phyloP scores from a whole-genome alignment of 1,140 invertebrate species.

The Oryctes rhinoceros region DNA sequence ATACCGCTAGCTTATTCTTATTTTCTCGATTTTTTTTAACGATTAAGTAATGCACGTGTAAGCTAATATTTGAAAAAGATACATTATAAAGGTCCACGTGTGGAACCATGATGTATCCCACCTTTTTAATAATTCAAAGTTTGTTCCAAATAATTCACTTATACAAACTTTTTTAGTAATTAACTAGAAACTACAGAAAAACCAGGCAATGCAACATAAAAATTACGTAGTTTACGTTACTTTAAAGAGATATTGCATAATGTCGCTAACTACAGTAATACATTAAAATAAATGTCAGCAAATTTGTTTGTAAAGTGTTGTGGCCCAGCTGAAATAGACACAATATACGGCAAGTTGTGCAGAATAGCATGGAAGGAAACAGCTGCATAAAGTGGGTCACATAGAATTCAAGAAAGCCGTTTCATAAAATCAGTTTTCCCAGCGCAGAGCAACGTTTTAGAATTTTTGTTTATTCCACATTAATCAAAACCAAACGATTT shows the following conservation, averaged over 20 bases:
- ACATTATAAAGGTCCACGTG: no score
- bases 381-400: conserved; percentile 17
- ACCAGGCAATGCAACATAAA: neutral
- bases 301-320: conserved; percentile 30
- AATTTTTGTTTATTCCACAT: no score
- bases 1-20: neutral
- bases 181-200: no score
- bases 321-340: conserved; percentile 21
- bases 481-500: no score
- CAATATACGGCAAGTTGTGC: neutral
- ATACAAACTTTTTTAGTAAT: conserved; percentile 1
- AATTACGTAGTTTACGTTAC: neutral
- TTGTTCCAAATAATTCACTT: neutral
- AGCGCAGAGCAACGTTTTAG: neutral
- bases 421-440: neutral
- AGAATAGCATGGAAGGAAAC: neutral
- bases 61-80: no score
- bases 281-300: conserved; percentile 32
- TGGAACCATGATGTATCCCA: neutral
- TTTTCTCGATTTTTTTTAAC: neutral
- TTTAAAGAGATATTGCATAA: conserved; percentile 4
- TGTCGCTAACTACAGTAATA: conserved; percentile 10
- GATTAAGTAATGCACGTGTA: no score
- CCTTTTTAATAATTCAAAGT: neutral
- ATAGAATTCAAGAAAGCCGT: conserved; percentile 13